A percentile compares a stretch with the other conserved stretches of the same genome.
Evolutionary conservation across 2,888 invertebrate species (phyloP).

Genomic region (Leucozona laternaria): DNA sequence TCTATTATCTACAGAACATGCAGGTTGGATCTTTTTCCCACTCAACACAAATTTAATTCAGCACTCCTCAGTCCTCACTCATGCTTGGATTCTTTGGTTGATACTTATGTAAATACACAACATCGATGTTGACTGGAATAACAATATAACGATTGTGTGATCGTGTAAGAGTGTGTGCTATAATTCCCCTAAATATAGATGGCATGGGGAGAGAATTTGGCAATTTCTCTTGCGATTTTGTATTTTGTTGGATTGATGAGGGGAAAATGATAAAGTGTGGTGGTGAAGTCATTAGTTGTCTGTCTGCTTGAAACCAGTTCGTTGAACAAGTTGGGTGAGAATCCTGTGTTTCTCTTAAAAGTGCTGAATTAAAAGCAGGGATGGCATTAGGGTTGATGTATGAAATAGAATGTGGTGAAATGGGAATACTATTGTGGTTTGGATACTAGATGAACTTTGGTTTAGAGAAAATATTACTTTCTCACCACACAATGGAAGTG

Average conservation of each 20-base stretch:
- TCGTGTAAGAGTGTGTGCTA: constrained; percentile 32
- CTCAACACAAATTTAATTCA: constrained; percentile 27
- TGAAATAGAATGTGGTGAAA: background rate
- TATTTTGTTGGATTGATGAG: background rate
- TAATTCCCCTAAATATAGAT: constrained; percentile 3
- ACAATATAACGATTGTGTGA: constrained; percentile 33
- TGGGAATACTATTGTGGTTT: constrained; percentile 14
- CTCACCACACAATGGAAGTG: background rate
- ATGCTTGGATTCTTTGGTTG: constrained; percentile 22
- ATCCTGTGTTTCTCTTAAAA: constrained; percentile 5
- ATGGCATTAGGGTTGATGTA: constrained; percentile 1
- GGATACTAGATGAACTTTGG: background rate
- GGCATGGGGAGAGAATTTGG: background rate
- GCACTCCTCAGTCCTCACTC: constrained; percentile 34
- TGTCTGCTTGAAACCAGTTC: constrained; percentile 49
- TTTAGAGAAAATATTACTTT: background rate
- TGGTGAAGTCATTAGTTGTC: background rate
- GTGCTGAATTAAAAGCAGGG: constrained; percentile 44
- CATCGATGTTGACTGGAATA: constrained; percentile 25
- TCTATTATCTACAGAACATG: constrained; percentile 71
- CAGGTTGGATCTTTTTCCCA: constrained; percentile 53
- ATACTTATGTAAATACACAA: constrained; percentile 31
- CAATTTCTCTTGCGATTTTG: constrained; percentile 4
- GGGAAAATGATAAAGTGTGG: background rate
- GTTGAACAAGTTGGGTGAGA: constrained; percentile 10